Evolutionary conservation across 2,113 vertebrate species (phyloP).

Genomic region (Etheostoma cragini): DNA sequence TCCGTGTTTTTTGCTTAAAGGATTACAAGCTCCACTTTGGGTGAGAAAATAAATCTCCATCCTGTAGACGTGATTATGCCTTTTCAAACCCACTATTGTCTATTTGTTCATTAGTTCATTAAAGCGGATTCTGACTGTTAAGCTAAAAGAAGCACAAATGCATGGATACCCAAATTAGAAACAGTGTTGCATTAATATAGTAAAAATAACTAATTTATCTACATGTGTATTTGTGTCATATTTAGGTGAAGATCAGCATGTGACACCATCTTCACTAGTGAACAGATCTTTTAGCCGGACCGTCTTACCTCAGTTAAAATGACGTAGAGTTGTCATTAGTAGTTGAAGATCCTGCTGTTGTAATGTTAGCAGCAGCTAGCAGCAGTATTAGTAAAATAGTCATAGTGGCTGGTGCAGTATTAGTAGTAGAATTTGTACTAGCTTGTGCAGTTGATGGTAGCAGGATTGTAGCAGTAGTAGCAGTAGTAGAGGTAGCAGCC

Average conservation of each 20-base stretch:
- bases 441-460: not conserved
- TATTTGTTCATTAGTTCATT: conserved; percentile 19
- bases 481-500: not conserved
- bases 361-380: not conserved
- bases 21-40: conserved; percentile 8
- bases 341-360: not conserved
- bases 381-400: not conserved
- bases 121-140: not conserved
- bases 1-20: not conserved
- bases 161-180: not conserved
- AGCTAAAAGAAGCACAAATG: not conserved
- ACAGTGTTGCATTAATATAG: not conserved
- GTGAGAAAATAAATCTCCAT: conserved; percentile 10
- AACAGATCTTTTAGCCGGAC: not conserved
- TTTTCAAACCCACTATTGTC: conserved; percentile 1
- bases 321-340: not conserved
- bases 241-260: not conserved
- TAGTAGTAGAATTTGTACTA: not conserved
- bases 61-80: conserved; percentile 24
- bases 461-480: not conserved
- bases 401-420: not conserved
- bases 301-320: not conserved
- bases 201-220: not conserved
- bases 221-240: not conserved
- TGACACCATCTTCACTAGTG: not conserved